These are phyloP conservation scores for Pelvicachromis taeniatus DNA, from an alignment of 2,113 vertebrate species.

Conservation along the genomic window DNA sequence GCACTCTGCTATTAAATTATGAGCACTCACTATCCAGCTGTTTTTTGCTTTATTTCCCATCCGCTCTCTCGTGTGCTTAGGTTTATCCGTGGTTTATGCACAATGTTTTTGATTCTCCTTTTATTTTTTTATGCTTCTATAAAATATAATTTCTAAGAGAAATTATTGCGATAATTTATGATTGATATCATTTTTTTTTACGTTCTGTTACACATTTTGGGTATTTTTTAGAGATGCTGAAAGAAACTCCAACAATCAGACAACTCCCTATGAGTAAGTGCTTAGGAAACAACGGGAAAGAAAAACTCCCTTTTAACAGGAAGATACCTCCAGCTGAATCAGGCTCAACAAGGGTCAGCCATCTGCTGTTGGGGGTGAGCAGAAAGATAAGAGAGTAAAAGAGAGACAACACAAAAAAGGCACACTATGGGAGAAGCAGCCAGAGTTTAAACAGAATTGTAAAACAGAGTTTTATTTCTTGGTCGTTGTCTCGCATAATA, in stretches of 20 bases:
- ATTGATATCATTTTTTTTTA: not conserved
- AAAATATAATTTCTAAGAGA: not conserved
- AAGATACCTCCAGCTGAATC: not conserved
- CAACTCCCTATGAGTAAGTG: not conserved
- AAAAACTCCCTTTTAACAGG: not conserved
- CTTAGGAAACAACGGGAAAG: not conserved
- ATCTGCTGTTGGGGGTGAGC: not conserved
- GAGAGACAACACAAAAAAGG: not conserved
- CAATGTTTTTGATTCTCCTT: not conserved
- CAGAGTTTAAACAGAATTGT: not conserved
- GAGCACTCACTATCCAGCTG: conserved; percentile 26
- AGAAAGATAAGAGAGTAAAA: not conserved
- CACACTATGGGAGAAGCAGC: not conserved
- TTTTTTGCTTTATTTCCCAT: not conserved
- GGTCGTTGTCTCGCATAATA: not conserved
- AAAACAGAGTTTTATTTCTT: not conserved
- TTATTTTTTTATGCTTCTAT: not conserved
- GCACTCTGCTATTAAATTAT: conserved; percentile 46
- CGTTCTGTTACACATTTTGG: not conserved
- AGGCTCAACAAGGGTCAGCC: not conserved
- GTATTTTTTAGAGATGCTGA: not conserved
- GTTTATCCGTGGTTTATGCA: not conserved
- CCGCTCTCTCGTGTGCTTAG: not conserved
- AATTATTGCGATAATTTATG: not conserved
- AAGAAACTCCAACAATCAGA: not conserved